A percentile compares a stretch with the other conserved stretches of the same genome.
These are phyloP conservation scores for Linepithema humile DNA, from an alignment of 1,140 invertebrate species.

Conservation along the genomic window DNA sequence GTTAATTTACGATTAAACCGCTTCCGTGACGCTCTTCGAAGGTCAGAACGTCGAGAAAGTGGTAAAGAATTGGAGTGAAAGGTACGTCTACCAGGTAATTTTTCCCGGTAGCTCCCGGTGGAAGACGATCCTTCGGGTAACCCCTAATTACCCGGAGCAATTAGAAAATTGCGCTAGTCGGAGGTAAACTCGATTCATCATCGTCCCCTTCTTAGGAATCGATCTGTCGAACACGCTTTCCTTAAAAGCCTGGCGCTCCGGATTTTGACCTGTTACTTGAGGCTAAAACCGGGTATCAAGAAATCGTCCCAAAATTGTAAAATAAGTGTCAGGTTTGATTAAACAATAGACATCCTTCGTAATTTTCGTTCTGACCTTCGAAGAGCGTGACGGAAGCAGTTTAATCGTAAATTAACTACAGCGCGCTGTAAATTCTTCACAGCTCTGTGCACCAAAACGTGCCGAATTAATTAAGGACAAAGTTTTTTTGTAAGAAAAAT, in stretches of 20 bases:
- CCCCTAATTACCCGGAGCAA: slow-evolving; percentile 70
- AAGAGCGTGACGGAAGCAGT: slow-evolving; percentile 14
- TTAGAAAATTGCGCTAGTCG: slow-evolving; percentile 72
- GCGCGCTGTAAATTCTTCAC: not conserved
- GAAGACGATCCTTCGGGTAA: slow-evolving; percentile 38
- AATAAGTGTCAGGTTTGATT: not conserved
- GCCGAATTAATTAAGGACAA: slow-evolving; percentile 18
- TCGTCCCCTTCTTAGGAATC: slow-evolving; percentile 41
- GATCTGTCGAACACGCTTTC: slow-evolving; percentile 11
- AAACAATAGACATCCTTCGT: not conserved
- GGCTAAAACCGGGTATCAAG: not conserved
- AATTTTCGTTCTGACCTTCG: slow-evolving; percentile 31
- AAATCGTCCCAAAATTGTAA: slow-evolving; percentile 39
- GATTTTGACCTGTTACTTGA: slow-evolving; percentile 57
- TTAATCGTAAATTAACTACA: slow-evolving; percentile 41
- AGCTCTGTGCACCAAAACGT: not conserved
- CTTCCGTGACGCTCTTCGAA: slow-evolving; percentile 24
- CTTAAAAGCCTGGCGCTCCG: slow-evolving; percentile 37
- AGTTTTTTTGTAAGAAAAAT: no score
- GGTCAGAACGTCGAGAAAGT: slow-evolving; percentile 51
- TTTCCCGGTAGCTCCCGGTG: slow-evolving; percentile 49
- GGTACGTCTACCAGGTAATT: slow-evolving; percentile 50
- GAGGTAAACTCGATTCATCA: slow-evolving; percentile 54
- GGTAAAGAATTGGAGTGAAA: slow-evolving; percentile 54
- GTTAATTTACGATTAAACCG: slow-evolving; percentile 48